phyloP scores from a whole-genome alignment of 1,140 invertebrate species.

The Diabrotica undecimpunctata region DNA sequence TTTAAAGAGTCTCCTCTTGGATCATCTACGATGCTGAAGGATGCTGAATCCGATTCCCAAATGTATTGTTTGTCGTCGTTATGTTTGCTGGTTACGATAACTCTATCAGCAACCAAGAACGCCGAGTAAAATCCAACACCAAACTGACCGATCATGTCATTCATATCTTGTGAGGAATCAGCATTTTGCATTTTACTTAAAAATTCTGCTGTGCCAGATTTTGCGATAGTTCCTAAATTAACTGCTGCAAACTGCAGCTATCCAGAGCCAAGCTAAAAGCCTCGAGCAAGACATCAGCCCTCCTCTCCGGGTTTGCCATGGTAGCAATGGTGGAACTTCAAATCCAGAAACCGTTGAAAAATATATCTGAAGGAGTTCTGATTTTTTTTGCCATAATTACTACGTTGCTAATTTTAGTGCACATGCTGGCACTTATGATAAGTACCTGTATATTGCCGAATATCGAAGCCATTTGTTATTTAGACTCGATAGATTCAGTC shows the following conservation, averaged over 20 bases:
- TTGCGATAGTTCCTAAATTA: constrained; percentile 98
- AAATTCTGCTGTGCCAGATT: constrained; percentile 98
- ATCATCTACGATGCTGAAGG: constrained; percentile 89
- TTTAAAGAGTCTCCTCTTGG: constrained; percentile 68
- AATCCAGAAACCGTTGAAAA: constrained; percentile 23
- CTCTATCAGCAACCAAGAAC: constrained; percentile 88
- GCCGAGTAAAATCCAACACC: constrained; percentile 98
- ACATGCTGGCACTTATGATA: constrained; percentile 98
- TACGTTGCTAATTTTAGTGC: constrained; percentile 92
- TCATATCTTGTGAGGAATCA: constrained; percentile 61
- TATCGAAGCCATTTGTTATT: constrained; percentile 83
- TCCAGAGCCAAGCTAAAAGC: constrained; percentile 95
- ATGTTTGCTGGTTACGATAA: constrained; percentile 89
- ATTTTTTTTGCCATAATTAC: constrained; percentile 94
- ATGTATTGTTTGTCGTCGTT: constrained; percentile 95
- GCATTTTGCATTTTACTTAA: constrained; percentile 87
- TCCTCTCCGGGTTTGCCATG: constrained; percentile 96
- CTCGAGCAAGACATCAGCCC: constrained; percentile 91
- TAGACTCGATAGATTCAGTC: constrained; percentile 78
- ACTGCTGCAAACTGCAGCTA: no score
- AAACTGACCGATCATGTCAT: constrained; percentile 92
- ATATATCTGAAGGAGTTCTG: constrained; percentile 70
- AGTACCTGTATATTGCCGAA: constrained; percentile 96
- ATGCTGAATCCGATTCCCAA: constrained; percentile 93
- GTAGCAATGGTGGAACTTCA: constrained; percentile 76